phyloP scores from a whole-genome alignment of 2,888 invertebrate genomes.

The Opisthograptis luteolata region DNA sequence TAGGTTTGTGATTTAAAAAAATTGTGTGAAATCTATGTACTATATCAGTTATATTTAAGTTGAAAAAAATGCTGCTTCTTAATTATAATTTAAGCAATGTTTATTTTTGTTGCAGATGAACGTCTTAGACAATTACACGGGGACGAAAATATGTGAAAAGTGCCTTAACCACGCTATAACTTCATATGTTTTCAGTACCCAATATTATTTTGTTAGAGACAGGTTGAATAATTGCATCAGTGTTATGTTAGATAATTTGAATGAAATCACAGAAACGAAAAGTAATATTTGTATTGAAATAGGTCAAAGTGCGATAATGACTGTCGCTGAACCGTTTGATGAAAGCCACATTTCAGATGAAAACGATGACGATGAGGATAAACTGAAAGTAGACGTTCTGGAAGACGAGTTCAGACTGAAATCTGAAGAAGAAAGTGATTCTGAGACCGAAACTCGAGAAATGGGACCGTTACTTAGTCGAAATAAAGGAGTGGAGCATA shows the following conservation, averaged over 20 bases:
- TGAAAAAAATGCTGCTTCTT: too few relatives aligned
- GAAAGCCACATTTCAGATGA: slow-evolving; percentile 43
- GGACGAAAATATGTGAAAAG: slow-evolving; percentile 71
- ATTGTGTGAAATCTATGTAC: too few relatives aligned
- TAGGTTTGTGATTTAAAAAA: too few relatives aligned
- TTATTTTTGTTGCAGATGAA: slow-evolving; percentile 73
- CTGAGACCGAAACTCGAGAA: slow-evolving; percentile 11
- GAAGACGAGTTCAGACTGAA: slow-evolving; percentile 74
- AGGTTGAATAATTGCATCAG: slow-evolving; percentile 63
- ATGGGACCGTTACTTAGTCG: slow-evolving; percentile 15
- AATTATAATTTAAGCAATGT: slow-evolving; percentile 20
- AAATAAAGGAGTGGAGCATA: slow-evolving; percentile 34
- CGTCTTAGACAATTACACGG: slow-evolving; percentile 54
- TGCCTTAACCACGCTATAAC: slow-evolving; percentile 67
- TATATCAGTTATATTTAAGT: too few relatives aligned
- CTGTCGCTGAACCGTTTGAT: slow-evolving; percentile 47
- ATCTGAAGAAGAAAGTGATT: slow-evolving; percentile 54
- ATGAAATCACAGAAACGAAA: slow-evolving; percentile 41
- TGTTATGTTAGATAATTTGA: slow-evolving; percentile 57
- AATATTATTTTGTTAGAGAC: slow-evolving; percentile 56
- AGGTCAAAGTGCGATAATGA: slow-evolving; percentile 57
- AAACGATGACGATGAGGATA: slow-evolving; percentile 51
- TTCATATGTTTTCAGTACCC: slow-evolving; percentile 64
- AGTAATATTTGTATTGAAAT: slow-evolving; percentile 69
- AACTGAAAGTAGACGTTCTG: slow-evolving; percentile 62